Conservation (phyloP, 2,797 vertebrate species). For the Alosa sapidissima region DNA sequence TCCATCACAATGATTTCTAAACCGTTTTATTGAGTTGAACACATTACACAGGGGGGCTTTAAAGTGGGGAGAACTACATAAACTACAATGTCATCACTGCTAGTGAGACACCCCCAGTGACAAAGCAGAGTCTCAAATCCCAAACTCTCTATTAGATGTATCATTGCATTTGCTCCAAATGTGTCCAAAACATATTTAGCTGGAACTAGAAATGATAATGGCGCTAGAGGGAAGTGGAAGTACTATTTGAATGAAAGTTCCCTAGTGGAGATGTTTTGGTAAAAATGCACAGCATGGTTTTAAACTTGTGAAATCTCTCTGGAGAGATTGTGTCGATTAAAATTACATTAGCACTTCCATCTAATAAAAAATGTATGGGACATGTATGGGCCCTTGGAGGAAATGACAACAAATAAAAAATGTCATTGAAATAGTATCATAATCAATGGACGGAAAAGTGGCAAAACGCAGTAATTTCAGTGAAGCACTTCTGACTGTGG, state of each 20-base stretch:
- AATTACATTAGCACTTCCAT: neutral
- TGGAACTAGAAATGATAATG: neutral
- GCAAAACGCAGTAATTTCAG: neutral
- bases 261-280: neutral
- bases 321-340: neutral
- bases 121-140: neutral
- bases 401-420: neutral
- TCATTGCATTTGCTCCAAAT: neutral
- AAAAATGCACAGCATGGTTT: neutral
- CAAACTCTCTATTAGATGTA: neutral
- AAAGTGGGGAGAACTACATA: neutral
- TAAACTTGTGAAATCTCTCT: neutral
- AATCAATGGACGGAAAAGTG: neutral
- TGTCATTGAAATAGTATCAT: neutral
- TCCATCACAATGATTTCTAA: no score
- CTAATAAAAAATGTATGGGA: neutral
- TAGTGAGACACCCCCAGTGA: neutral
- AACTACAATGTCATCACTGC: neutral
- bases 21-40: no score
- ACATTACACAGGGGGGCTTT: neutral
- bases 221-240: neutral
- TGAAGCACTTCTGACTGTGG: neutral
- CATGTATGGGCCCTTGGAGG: neutral
- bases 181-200: neutral
- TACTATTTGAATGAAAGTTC: neutral